phyloP scores from a whole-genome alignment of 2,113 vertebrate genomes.

The Cyrtonyx montezumae region DNA sequence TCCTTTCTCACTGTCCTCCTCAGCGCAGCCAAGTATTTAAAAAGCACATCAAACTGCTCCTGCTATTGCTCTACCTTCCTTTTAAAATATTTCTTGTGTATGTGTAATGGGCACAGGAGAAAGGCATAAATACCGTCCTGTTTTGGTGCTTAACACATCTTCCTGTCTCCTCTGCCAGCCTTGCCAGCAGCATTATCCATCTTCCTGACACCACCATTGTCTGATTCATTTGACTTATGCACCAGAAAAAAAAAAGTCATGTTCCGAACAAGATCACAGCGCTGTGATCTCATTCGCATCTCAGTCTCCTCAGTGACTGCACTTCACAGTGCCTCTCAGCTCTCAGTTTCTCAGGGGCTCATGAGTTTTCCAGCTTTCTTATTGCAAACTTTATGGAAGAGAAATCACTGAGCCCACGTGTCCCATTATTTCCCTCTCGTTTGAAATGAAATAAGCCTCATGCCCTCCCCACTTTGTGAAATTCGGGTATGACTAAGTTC shows the following conservation, averaged over 20 bases:
- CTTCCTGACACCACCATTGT: constrained; percentile 47
- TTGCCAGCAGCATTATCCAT: constrained; percentile 54
- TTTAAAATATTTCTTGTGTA: neutral
- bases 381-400: constrained; percentile 28
- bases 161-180: constrained; percentile 29
- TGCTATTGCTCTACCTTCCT: neutral
- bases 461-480: neutral
- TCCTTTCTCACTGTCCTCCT: neutral
- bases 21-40: rapidly evolving
- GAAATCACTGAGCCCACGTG: neutral
- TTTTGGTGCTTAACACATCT: constrained; percentile 16
- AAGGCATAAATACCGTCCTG: neutral
- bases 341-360: constrained; percentile 1
- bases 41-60: neutral
- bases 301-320: neutral
- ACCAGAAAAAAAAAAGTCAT: constrained; percentile 31
- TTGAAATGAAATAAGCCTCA: neutral
- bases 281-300: constrained; percentile 58
- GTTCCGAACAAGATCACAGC: constrained; percentile 33
- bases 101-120: neutral
- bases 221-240: constrained; percentile 47
- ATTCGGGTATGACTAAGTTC: neutral
- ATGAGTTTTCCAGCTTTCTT: constrained; percentile 43
- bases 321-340: neutral
- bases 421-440: neutral